A percentile compares a stretch with the other conserved stretches of the same genome.
These are phyloP conservation scores for Chiloscyllium plagiosum DNA, from an alignment of 2,113 vertebrate species.

Conservation along the genomic window DNA sequence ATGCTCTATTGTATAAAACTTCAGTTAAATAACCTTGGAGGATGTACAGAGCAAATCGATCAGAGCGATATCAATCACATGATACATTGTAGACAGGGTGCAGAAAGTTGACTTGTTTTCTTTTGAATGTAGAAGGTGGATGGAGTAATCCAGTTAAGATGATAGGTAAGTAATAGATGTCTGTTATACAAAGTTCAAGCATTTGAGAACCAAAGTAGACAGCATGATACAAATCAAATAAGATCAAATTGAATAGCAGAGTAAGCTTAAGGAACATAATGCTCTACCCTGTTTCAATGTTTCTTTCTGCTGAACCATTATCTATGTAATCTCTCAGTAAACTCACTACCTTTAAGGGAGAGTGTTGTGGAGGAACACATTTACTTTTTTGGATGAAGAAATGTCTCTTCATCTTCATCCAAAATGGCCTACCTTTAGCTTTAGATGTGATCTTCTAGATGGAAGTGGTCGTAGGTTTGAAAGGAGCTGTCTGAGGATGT, in stretches of 20 bases:
- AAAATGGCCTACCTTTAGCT: no score
- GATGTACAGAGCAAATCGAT: not conserved
- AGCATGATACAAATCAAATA: not conserved
- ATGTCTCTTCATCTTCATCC: no score
- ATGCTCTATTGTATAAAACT: not conserved
- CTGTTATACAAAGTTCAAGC: not conserved
- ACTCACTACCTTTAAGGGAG: not conserved
- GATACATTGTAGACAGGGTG: not conserved
- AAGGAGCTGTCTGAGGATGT: no score
- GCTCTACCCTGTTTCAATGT: not conserved
- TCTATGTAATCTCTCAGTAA: not conserved
- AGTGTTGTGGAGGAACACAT: not conserved
- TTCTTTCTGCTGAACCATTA: not conserved
- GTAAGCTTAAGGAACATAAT: not conserved
- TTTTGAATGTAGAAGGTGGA: not conserved
- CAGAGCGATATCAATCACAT: not conserved
- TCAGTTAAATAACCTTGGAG: not conserved
- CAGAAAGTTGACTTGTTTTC: not conserved
- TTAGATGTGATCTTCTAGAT: no score
- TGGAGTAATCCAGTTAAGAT: not conserved
- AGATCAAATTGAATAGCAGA: not conserved
- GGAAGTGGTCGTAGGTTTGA: no score
- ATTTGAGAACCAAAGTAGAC: not conserved
- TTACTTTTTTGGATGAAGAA: no score
- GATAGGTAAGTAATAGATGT: not conserved